Percentiles rank a stretch among this genome's conserved stretches.
These are phyloP conservation scores for Scylla paramamosain DNA, from an alignment of 1,140 invertebrate genomes.

Conservation along the genomic window DNA sequence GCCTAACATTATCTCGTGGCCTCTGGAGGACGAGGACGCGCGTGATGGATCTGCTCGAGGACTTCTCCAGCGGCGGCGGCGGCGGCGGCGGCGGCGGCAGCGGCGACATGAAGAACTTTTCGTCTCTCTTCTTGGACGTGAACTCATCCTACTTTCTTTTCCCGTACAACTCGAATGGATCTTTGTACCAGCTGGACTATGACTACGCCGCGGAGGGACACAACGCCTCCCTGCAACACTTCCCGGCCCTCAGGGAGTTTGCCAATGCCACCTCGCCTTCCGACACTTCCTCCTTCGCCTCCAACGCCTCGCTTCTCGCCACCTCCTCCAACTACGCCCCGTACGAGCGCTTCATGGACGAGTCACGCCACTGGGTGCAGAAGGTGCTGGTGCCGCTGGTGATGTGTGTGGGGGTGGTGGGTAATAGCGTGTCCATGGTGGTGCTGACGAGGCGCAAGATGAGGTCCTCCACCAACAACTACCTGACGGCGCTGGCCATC, in stretches of 20 bases:
- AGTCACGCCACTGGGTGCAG: slow-evolving; percentile 85
- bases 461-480: slow-evolving; percentile 88
- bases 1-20: background rate
- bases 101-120: background rate
- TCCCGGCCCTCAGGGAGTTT: background rate
- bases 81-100: no score
- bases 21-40: background rate
- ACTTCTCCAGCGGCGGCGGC: background rate
- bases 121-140: background rate
- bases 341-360: slow-evolving; percentile 77
- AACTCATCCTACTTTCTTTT: background rate
- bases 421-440: slow-evolving; percentile 87
- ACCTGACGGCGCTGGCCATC: slow-evolving; percentile 87
- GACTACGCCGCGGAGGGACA: slow-evolving; percentile 21
- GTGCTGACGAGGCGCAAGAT: slow-evolving; percentile 88
- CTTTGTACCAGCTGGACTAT: background rate
- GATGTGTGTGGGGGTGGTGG: slow-evolving; percentile 85
- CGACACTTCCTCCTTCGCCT: background rate
- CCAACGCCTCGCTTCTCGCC: background rate
- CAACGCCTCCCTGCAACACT: background rate
- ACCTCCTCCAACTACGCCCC: background rate
- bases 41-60: background rate
- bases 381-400: slow-evolving; percentile 86
- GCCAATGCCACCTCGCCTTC: background rate
- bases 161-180: background rate